These are phyloP conservation scores for Ophion ellenae DNA, from an alignment of 2,888 invertebrate species.

Conservation along the genomic window DNA sequence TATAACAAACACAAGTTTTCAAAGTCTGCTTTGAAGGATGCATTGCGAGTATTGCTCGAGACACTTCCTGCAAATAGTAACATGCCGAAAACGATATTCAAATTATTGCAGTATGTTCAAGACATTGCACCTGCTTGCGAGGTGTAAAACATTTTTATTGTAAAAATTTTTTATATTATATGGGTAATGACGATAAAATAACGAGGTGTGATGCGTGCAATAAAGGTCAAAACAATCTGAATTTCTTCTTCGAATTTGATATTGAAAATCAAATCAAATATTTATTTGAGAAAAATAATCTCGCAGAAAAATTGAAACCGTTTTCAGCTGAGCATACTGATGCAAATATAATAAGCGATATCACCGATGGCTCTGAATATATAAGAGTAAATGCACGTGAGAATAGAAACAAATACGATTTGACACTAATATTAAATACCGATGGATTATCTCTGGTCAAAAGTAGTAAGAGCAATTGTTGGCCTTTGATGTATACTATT, in stretches of 20 bases:
- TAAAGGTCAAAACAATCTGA: neutral
- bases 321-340: neutral
- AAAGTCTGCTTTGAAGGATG: too few relatives aligned
- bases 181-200: neutral
- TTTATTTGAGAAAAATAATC: conserved; percentile 21
- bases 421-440: conserved; percentile 59
- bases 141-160: too few relatives aligned
- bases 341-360: conserved; percentile 50
- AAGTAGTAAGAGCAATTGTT: conserved; percentile 62
- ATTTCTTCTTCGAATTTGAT: conserved; percentile 18
- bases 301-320: conserved; percentile 18
- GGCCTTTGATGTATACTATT: conserved; percentile 62
- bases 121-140: too few relatives aligned
- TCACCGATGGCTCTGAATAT: conserved; percentile 61
- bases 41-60: too few relatives aligned
- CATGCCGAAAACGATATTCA: too few relatives aligned
- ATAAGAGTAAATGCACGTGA: conserved; percentile 53
- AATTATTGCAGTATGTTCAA: too few relatives aligned
- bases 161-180: conserved; percentile 1
- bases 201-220: neutral
- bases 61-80: too few relatives aligned
- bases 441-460: conserved; percentile 54
- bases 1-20: too few relatives aligned
- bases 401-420: conserved; percentile 41
- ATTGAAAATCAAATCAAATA: conserved; percentile 25